These are phyloP conservation scores for Tupiocoris notatus DNA, from an alignment of 2,888 invertebrate genomes.

Conservation along the genomic window DNA sequence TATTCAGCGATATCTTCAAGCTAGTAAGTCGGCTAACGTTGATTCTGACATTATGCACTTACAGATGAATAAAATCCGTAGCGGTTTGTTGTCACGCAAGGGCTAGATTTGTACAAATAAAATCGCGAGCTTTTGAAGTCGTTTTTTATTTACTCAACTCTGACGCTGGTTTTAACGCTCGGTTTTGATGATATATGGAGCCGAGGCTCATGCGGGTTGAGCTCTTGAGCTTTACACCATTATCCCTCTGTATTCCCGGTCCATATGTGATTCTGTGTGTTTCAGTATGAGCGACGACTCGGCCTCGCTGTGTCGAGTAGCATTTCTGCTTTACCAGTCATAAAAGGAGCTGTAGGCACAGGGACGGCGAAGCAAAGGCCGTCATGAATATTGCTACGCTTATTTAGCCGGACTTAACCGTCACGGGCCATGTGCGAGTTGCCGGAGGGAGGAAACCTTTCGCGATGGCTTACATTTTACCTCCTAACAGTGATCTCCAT, in stretches of 20 bases:
- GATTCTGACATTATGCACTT: too few species aligned
- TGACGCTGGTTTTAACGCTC: too few species aligned
- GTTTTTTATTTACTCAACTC: too few species aligned
- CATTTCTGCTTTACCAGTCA: neutral
- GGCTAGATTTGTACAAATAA: too few species aligned
- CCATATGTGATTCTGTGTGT: neutral
- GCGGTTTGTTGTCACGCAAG: too few species aligned
- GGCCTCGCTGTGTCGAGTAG: neutral
- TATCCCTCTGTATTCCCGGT: neutral
- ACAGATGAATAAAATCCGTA: too few species aligned
- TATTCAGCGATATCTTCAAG: too few species aligned
- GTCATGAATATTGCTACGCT: neutral
- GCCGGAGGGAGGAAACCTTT: neutral
- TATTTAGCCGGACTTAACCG: neutral
- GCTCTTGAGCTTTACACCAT: neutral
- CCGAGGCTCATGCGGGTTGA: too few species aligned
- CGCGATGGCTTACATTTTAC: neutral
- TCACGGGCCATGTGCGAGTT: neutral
- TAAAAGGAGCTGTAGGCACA: neutral
- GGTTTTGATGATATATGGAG: too few species aligned
- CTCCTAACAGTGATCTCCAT: neutral
- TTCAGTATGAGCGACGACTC: neutral
- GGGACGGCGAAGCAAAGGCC: neutral
- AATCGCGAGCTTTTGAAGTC: too few species aligned
- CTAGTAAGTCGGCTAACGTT: too few species aligned